These are phyloP conservation scores for Cnemophilus loriae DNA, from an alignment of 2,113 vertebrate species.

Conservation along the genomic window DNA sequence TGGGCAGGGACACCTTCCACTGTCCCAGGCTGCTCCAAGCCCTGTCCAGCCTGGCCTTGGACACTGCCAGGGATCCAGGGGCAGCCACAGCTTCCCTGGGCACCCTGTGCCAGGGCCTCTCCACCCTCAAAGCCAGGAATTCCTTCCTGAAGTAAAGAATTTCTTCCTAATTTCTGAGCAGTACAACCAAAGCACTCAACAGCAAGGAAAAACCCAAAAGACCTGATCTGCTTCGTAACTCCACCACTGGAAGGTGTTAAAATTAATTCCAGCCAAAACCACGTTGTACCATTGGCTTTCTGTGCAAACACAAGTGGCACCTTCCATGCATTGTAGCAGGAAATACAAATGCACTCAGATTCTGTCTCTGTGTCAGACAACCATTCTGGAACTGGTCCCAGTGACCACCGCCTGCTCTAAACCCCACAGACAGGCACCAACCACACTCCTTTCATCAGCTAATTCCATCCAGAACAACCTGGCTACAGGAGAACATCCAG, in stretches of 20 bases:
- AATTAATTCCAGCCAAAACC: not conserved
- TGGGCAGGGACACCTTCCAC: not conserved
- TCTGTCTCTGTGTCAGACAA: fast-evolving
- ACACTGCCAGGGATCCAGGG: not conserved
- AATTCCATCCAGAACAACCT: not conserved
- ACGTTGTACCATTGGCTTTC: fast-evolving
- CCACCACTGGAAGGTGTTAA: not conserved
- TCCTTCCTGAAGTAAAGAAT: not conserved
- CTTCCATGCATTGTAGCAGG: fast-evolving
- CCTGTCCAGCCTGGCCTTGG: not conserved
- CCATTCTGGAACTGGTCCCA: fast-evolving
- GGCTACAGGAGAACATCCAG: not conserved
- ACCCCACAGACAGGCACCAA: fast-evolving
- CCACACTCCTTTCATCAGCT: fast-evolving
- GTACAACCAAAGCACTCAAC: not conserved
- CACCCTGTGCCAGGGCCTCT: not conserved
- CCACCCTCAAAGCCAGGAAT: fast-evolving
- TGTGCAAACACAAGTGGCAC: not conserved
- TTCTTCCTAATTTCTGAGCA: not conserved
- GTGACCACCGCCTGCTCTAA: not conserved
- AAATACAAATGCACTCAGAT: fast-evolving
- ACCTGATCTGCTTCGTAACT: not conserved
- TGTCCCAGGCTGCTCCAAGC: fast-evolving
- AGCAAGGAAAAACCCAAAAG: not conserved
- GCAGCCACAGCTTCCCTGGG: not conserved